Evolutionary conservation across 2,888 invertebrate genomes (phyloP), one percentile per base, ranked within the genome.

Genomic region (Trimorus sp.): DNA sequence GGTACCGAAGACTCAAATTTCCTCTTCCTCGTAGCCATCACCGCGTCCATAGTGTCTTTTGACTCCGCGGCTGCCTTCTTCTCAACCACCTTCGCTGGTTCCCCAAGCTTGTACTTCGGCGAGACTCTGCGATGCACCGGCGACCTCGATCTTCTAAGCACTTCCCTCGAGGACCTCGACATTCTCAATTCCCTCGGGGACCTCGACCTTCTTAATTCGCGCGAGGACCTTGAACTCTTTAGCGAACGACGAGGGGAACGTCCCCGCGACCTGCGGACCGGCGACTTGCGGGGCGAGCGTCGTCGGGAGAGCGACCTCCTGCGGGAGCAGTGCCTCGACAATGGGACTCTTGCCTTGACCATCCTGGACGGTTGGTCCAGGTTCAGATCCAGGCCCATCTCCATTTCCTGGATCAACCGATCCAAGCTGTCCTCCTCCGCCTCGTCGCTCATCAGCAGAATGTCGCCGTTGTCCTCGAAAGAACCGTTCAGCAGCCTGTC

Each of bases 351-450:
- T 71, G n/a, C n/a, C n/a, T n/a, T n/a, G n/a, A n/a, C n/a, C n/a
- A n/a, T n/a, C n/a, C n/a, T n/a, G n/a, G 86, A 87, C 11, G 87
- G 90, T 84, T 93, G 93, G 87, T 93, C 93, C 77, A 69, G 66
- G 2, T 93, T n/a, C n/a, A n/a, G n/a, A n/a, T n/a, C n/a, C n/a
- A n/a, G n/a, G n/a, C n/a, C n/a, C n/a, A n/a, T n/a, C n/a, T n/a
- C 93, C 86, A 93, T 90, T 84, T 93, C 93, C 68, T 93, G 91
- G 92, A 93, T 93, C 42, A 93, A 86, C 4, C 92, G 92, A 75
- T 93, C 93, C 58, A 93, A 88, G 85, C 93, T 93, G 82, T 92
- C 92, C 59, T 92, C 90, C 74, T 92, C 92, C 80, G 92, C 91
- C 38, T 92, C 89, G 85, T 92, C 91, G 15, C 88, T 90, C 87